Base-by-base conservation (phyloP, 1,140 invertebrate genomes). In the Cyrtorhinus lividipennis region DNA sequence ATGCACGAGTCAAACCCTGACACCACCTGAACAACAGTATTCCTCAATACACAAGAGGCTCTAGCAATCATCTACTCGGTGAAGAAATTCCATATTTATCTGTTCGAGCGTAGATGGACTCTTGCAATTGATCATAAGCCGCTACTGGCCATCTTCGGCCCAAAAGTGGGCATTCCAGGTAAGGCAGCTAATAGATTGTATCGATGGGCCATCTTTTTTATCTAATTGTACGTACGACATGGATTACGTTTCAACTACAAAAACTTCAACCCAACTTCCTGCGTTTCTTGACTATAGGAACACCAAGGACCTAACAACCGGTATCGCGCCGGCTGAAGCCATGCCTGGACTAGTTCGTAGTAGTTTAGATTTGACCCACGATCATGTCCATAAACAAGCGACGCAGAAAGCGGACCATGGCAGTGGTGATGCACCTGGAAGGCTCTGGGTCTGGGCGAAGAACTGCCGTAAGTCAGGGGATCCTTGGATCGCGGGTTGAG, bases 81-180 rank as follows among this genome's bases (percentile, higher is more conserved):
- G 12, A 62, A 64, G 20, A 62, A 68, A 26, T 68, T 68, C 48
- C 64, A 65, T 27, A 60, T 66, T 58, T 79, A 73, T 64, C 5
- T 59, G 77, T 1, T 71, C 67, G 65, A 76, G 75, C 23, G 72
- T 1, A 59, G 67, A 44, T 76, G 75, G 66, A 63, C 66, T 0
- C 53, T 77, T 2, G 58, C 69, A 13, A 76, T 73, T 0, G 78
- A 79, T 66, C 78, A 79, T 60, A 73, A 76, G 63, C 77, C 76
- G 1, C 65, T 80, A 5, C 20, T 73, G 0, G 66, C 67, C 2
- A 72, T 79, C 24, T 77, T 78, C 65, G 70, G 72, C 3, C 64
- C 68, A 1, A 70, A 72, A 59, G 64, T 46, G 58, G 69, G 65
- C 3, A 61, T 74, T 26, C 71, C 70, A 5, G 53, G 64, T 44